Percentiles rank a stretch among this genome's conserved stretches.
Evolutionary conservation across 2,113 vertebrate species (phyloP).

Genomic region (Hypocryptadius cinnamomeus): DNA sequence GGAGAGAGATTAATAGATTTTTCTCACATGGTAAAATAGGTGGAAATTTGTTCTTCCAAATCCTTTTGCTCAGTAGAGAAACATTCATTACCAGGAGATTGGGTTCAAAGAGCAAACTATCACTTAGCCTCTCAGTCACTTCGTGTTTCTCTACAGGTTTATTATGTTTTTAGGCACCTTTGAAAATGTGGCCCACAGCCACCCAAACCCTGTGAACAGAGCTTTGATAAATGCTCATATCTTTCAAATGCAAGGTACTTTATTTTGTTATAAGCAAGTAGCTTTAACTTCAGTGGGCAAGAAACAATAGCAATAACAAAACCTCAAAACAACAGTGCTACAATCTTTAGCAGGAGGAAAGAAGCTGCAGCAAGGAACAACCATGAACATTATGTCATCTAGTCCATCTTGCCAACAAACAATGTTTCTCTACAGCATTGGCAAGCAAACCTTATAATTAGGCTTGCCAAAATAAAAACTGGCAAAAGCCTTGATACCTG

Average conservation of each 20-base stretch:
- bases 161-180: not conserved
- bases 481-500: constrained; percentile 1
- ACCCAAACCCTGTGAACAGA: not conserved
- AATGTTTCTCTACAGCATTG: constrained; percentile 28
- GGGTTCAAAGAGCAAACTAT: not conserved
- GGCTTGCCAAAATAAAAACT: constrained; percentile 32
- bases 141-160: not conserved
- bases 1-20: constrained; percentile 3
- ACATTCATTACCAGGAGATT: not conserved
- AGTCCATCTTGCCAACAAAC: constrained; percentile 17
- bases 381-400: constrained; percentile 21
- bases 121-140: not conserved
- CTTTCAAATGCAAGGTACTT: not conserved
- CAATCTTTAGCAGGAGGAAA: not conserved
- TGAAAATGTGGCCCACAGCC: not conserved
- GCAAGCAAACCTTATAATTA: constrained; percentile 7
- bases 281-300: not conserved
- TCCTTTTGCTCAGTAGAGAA: not conserved
- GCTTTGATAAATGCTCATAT: not conserved
- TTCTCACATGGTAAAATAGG: not conserved
- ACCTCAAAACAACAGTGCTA: not conserved
- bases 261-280: not conserved
- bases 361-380: not conserved
- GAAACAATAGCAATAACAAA: not conserved
- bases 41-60: not conserved